These are phyloP conservation scores for Noctua pronuba DNA, from an alignment of 2,888 invertebrate species.

Conservation along the genomic window DNA sequence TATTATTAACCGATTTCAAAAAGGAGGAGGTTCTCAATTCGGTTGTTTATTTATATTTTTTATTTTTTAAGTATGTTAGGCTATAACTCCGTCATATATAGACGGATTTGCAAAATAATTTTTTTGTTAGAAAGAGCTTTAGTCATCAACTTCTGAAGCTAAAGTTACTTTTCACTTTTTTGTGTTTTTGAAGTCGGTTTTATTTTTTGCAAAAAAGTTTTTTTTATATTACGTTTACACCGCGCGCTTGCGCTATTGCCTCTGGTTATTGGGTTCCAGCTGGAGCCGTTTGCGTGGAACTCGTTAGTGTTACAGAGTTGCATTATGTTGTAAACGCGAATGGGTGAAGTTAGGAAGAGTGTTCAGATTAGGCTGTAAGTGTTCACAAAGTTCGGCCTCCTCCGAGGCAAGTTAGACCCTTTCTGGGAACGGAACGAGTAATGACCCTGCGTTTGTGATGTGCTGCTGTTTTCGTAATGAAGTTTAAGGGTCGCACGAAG, in stretches of 20 bases:
- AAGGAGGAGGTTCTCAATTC: no score
- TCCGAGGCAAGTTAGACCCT: slow-evolving; percentile 51
- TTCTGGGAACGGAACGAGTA: slow-evolving; percentile 41
- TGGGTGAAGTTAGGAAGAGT: slow-evolving; percentile 61
- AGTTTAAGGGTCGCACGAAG: slow-evolving; percentile 13
- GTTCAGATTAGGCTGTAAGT: slow-evolving; percentile 58
- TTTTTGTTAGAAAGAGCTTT: no score
- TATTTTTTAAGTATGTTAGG: no score
- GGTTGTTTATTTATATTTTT: no score
- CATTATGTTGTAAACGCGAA: slow-evolving; percentile 62
- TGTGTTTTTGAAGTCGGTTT: no score
- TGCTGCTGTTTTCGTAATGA: slow-evolving; percentile 40
- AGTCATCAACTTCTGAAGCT: no score
- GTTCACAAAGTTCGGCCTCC: slow-evolving; percentile 47
- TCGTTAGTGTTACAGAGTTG: slow-evolving; percentile 62
- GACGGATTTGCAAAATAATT: no score
- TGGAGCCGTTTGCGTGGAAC: slow-evolving; percentile 42
- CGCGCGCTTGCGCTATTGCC: not conserved
- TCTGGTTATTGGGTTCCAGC: not conserved
- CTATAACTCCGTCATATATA: no score
- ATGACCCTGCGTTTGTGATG: slow-evolving; percentile 45
- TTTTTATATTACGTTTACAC: not conserved
- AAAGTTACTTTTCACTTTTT: no score
- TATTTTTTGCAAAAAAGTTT: no score
- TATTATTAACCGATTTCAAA: no score